phyloP scores from a whole-genome alignment of 30 jellyfish, hydroid and myxozoan species.

The Clytia hemisphaerica region DNA sequence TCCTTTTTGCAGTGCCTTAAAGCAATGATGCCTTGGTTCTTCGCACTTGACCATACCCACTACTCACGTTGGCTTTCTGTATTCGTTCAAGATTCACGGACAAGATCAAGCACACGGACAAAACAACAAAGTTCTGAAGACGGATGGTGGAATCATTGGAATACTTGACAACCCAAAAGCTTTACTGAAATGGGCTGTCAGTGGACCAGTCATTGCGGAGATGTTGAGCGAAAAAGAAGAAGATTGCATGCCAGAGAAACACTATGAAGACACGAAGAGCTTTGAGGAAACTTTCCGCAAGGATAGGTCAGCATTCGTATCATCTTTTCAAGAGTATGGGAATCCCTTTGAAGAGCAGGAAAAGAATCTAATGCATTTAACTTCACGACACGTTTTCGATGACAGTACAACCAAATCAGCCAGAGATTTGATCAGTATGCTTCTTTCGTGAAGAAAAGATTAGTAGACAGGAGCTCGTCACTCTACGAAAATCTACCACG shows the following conservation, averaged over 20 bases:
- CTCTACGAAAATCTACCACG: not conserved
- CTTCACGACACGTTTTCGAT: not conserved
- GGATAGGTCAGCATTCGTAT: not conserved
- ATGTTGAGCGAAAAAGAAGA: no score
- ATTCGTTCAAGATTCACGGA: constrained; percentile 1
- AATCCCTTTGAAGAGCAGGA: constrained; percentile 41
- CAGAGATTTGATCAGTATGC: constrained; percentile 1
- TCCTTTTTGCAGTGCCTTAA: not conserved
- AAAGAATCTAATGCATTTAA: not conserved
- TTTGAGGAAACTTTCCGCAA: constrained; percentile 3
- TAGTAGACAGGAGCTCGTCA: not conserved
- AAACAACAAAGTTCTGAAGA: constrained; percentile 31
- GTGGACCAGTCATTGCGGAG: constrained; percentile 21
- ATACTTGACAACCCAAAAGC: constrained; percentile 30
- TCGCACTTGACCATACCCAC: constrained; percentile 27
- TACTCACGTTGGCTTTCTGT: constrained; percentile 37
- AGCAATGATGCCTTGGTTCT: not conserved
- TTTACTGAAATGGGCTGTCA: constrained; percentile 39
- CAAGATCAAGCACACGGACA: constrained; percentile 56
- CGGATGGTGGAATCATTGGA: constrained; percentile 53
- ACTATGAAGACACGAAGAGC: constrained; percentile 30
- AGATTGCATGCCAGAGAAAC: not conserved
- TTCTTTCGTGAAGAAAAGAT: not conserved
- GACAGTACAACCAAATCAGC: constrained; percentile 9
- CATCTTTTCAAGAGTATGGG: constrained; percentile 20